Evolutionary conservation across 2,888 invertebrate genomes (phyloP).

Genomic region (Eudemis profundana): DNA sequence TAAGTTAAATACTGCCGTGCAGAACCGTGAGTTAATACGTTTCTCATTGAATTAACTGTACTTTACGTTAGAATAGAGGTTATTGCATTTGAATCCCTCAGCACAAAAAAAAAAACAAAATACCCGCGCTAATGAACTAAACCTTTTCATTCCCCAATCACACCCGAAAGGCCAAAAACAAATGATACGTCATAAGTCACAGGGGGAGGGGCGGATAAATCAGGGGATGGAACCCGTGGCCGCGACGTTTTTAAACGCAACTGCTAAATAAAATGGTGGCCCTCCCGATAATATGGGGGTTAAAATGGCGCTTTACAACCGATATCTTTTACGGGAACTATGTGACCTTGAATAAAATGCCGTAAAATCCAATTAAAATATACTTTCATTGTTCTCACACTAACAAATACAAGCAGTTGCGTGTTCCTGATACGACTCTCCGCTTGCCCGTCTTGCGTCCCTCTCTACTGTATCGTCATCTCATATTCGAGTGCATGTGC

Average conservation of each 20-base stretch:
- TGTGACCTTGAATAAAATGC: too few species aligned
- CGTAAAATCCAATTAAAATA: too few species aligned
- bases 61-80: too few species aligned
- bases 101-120: background rate
- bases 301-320: constrained; percentile 35
- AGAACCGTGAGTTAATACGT: too few species aligned
- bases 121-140: constrained; percentile 44
- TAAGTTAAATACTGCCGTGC: too few species aligned
- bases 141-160: constrained; percentile 41
- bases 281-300: constrained; percentile 36
- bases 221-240: constrained; percentile 49
- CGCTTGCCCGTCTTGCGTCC: too few species aligned
- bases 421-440: too few species aligned
- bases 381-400: too few species aligned
- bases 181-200: constrained; percentile 56
- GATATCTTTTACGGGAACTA: too few species aligned
- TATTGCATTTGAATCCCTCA: too few species aligned
- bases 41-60: too few species aligned
- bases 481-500: background rate
- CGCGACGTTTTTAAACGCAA: constrained; percentile 63
- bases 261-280: constrained; percentile 53
- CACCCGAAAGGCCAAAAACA: constrained; percentile 51
- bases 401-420: too few species aligned
- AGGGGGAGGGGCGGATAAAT: constrained; percentile 51
- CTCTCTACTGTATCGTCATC: background rate